phyloP scores from a whole-genome alignment of 2,113 vertebrate genomes.

The Caranx ignobilis region DNA sequence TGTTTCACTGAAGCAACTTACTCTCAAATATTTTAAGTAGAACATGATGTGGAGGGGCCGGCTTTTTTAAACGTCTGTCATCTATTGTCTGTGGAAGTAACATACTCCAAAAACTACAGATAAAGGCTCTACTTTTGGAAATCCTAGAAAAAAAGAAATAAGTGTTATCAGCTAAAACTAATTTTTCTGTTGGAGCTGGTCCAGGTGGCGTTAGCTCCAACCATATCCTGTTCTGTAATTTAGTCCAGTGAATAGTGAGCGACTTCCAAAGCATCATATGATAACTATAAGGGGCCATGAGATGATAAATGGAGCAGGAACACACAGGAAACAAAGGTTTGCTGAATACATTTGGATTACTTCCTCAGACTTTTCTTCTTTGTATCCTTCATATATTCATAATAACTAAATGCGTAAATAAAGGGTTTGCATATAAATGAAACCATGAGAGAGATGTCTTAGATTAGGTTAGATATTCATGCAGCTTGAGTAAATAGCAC shows the following conservation, averaged over 20 bases:
- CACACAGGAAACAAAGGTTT: background rate
- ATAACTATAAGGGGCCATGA: background rate
- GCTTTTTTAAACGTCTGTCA: background rate
- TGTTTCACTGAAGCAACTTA: background rate
- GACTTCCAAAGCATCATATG: background rate
- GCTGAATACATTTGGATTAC: no score
- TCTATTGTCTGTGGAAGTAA: background rate
- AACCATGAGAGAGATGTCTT: background rate
- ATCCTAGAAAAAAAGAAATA: background rate
- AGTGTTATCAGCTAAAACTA: background rate
- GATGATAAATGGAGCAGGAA: background rate
- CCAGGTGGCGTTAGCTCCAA: background rate
- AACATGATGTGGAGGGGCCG: background rate
- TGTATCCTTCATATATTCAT: no score
- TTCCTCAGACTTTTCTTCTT: no score
- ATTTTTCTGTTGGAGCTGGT: background rate
- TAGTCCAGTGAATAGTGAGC: background rate
- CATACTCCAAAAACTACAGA: background rate
- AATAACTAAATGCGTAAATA: no score
- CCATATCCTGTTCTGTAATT: background rate
- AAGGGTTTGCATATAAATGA: background rate
- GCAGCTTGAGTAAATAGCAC: background rate
- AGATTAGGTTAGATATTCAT: background rate
- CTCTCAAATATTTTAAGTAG: constrained; percentile 8
- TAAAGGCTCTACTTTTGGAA: background rate